These are phyloP conservation scores for Lycocorax pyrrhopterus DNA, from an alignment of 2,113 vertebrate genomes.

Conservation along the genomic window DNA sequence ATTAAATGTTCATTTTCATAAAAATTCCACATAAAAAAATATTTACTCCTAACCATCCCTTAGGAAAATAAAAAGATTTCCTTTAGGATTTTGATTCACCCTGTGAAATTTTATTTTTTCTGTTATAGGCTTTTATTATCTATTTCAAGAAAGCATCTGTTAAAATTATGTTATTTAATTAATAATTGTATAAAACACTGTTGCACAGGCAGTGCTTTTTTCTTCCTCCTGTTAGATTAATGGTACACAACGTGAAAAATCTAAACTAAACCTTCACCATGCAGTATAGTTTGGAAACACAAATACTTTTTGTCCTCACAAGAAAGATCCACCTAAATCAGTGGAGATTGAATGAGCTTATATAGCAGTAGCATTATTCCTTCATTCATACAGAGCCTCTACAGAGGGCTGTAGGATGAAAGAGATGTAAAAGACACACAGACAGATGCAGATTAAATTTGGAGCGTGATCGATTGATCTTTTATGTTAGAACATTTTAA, in stretches of 20 bases:
- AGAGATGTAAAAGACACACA: neutral
- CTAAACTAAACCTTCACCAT: neutral
- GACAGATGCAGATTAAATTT: conserved; percentile 18
- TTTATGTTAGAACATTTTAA: neutral
- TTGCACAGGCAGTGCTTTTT: neutral
- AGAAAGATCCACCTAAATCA: neutral
- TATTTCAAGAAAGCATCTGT: neutral
- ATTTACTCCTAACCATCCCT: neutral
- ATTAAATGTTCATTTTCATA: neutral
- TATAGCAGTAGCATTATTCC: neutral
- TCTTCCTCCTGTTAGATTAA: neutral
- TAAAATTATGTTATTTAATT: neutral
- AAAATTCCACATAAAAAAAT: neutral
- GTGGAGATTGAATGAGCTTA: neutral
- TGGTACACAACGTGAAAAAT: neutral
- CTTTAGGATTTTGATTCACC: neutral
- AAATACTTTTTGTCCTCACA: neutral
- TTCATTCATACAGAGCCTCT: neutral
- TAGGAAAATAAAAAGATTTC: neutral
- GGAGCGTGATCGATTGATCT: neutral
- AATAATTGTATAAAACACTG: neutral
- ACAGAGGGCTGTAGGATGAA: neutral
- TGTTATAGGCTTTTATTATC: neutral
- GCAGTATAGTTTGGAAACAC: neutral
- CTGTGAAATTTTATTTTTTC: neutral